A percentile compares a stretch with the other conserved stretches of the same genome.
Evolutionary conservation across 2,797 vertebrate species (phyloP).

Genomic region (Schizopygopsis malacanthus): DNA sequence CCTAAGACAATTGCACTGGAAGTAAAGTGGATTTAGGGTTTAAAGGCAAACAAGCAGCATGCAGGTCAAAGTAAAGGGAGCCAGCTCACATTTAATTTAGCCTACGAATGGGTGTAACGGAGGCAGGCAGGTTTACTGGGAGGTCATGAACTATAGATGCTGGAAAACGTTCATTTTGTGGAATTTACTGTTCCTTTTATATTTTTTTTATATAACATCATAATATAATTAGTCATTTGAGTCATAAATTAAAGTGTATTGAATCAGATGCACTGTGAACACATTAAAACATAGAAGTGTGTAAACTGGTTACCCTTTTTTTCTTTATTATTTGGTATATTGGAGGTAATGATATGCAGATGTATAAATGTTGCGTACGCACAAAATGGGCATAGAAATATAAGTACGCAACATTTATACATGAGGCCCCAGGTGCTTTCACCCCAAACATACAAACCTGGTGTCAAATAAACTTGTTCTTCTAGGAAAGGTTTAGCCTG

Average conservation of each 20-base stretch:
- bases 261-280: background rate
- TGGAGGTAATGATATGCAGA: no score
- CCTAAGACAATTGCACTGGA: background rate
- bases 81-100: slow-evolving; percentile 20
- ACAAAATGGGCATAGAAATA: no score
- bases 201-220: background rate
- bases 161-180: background rate
- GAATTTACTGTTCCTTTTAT: background rate
- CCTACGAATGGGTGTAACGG: background rate
- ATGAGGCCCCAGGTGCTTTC: no score
- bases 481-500: background rate
- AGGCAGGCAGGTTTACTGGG: background rate
- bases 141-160: background rate
- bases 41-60: background rate
- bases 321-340: background rate
- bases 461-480: background rate
- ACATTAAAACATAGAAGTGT: no score
- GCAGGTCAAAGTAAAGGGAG: background rate
- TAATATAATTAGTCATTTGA: background rate
- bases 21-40: slow-evolving; percentile 1
- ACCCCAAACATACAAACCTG: no score
- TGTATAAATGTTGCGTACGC: no score
- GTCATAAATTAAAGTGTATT: background rate
- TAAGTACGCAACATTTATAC: no score
- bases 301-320: background rate